These are phyloP conservation scores for Rhabditoides inermis DNA, from an alignment of 2,888 invertebrate species.

Conservation along the genomic window DNA sequence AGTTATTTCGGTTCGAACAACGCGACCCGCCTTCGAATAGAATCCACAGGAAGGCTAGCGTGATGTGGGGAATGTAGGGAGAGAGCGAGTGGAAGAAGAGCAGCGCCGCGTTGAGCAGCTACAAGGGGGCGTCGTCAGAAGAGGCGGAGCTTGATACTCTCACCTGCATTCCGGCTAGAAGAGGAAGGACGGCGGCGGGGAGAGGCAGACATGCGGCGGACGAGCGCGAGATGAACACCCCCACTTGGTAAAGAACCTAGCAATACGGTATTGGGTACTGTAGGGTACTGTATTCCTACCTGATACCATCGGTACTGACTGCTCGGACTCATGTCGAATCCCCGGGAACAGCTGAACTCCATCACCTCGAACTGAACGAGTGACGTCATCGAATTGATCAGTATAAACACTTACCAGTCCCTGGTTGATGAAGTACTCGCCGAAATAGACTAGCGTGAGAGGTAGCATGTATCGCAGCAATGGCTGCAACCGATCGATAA, in stretches of 20 bases:
- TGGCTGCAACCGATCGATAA: conserved; percentile 45
- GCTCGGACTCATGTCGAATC: conserved; percentile 28
- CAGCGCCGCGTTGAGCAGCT: conserved; percentile 64
- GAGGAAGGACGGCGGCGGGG: conserved; percentile 60
- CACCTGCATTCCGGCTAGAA: conserved; percentile 63
- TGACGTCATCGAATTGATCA: conserved; percentile 1
- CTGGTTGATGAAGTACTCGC: conserved; percentile 80
- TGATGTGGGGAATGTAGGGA: conserved; percentile 64
- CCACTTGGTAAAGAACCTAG: conserved; percentile 31
- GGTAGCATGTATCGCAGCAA: conserved; percentile 71
- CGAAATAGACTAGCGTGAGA: conserved; percentile 69
- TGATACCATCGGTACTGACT: conserved; percentile 73
- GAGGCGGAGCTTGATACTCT: neutral
- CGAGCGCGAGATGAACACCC: conserved; percentile 55
- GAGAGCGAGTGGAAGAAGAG: conserved; percentile 64
- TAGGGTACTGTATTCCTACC: too few relatives aligned
- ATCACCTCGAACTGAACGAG: conserved; percentile 66
- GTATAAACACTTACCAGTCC: conserved; percentile 63
- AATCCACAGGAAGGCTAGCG: conserved; percentile 62
- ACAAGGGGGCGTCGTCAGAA: too few relatives aligned
- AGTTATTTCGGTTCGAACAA: too few relatives aligned
- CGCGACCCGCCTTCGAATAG: too few relatives aligned
- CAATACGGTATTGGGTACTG: neutral
- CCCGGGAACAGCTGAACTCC: conserved; percentile 60
- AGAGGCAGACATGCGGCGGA: conserved; percentile 68